Conservation (phyloP, 2,113 vertebrate genomes). For the Phocoena phocoena region DNA sequence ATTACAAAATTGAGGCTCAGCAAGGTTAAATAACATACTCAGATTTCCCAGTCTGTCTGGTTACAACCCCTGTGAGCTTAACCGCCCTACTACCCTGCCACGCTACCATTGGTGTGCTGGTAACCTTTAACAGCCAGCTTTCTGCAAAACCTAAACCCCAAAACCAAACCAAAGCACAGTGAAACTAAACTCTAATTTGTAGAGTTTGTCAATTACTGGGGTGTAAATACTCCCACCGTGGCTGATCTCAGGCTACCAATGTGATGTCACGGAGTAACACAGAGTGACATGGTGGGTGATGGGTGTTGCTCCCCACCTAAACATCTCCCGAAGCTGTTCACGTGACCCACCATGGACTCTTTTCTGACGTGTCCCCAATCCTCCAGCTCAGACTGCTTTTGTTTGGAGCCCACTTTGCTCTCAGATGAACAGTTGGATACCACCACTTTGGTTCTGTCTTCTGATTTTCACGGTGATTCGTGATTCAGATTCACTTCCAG, state of each 20-base stretch:
- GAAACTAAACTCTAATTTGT: not conserved
- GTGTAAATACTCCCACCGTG: not conserved
- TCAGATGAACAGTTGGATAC: not conserved
- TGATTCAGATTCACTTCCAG: not conserved
- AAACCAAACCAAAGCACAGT: not conserved
- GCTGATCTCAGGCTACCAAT: not conserved
- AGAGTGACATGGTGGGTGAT: fast-evolving
- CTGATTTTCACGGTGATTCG: not conserved
- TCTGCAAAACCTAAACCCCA: not conserved
- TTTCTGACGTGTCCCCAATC: not conserved
- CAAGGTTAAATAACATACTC: not conserved
- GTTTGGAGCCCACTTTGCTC: not conserved
- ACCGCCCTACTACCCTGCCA: fast-evolving
- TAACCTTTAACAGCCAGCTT: not conserved
- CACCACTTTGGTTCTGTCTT: not conserved
- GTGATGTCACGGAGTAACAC: fast-evolving
- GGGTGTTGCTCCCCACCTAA: not conserved
- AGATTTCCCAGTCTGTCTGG: not conserved
- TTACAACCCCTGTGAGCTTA: not conserved
- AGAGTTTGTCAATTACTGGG: not conserved
- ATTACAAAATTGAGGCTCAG: not conserved
- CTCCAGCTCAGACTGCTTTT: not conserved
- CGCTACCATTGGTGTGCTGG: not conserved
- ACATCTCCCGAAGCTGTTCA: not conserved
- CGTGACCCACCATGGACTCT: no score